These are phyloP conservation scores for Lamellibrachia luymesi DNA, from an alignment of 1,140 invertebrate genomes.

Conservation along the genomic window DNA sequence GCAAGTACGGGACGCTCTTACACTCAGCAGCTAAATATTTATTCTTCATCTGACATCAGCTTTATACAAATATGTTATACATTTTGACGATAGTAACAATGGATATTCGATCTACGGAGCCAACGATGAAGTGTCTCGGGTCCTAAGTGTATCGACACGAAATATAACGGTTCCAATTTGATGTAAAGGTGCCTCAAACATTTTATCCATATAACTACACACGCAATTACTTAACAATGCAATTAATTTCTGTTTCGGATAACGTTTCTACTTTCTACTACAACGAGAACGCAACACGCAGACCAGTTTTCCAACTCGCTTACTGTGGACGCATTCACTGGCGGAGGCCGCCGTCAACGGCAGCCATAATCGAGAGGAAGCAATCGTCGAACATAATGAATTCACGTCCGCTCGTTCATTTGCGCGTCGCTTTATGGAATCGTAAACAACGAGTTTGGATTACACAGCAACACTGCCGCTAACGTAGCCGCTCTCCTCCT, in stretches of 20 bases:
- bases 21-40: too few relatives aligned
- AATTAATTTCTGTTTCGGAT: neutral
- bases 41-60: too few relatives aligned
- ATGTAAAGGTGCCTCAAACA: neutral
- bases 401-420: neutral
- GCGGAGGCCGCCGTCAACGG: neutral
- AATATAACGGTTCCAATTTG: neutral
- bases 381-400: constrained; percentile 1
- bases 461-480: neutral
- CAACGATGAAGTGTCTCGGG: too few relatives aligned
- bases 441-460: neutral
- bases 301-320: neutral
- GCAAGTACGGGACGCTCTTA: too few relatives aligned
- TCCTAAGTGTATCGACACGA: too few relatives aligned
- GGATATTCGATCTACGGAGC: too few relatives aligned
- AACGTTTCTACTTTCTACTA: neutral
- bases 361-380: neutral
- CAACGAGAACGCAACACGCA: neutral
- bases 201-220: neutral
- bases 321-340: neutral
- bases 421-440: neutral
- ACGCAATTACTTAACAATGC: neutral
- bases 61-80: too few relatives aligned
- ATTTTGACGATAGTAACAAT: too few relatives aligned
- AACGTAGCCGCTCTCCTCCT: neutral